A percentile compares a stretch with the other conserved stretches of the same genome.
phyloP scores from a whole-genome alignment of 2,113 vertebrate genomes.

The Brachyhypopomus gauderio region DNA sequence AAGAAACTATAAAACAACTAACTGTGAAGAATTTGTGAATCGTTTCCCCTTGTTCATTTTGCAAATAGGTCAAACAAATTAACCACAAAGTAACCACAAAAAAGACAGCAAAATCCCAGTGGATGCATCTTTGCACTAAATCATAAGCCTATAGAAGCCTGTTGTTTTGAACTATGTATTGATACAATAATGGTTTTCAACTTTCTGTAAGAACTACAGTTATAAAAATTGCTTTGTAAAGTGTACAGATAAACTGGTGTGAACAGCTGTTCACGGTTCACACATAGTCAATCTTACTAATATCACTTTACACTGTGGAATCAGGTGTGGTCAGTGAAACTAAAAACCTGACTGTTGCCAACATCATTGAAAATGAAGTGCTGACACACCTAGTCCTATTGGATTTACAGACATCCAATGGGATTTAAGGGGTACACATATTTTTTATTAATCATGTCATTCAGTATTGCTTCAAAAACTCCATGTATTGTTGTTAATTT shows the following conservation, averaged over 20 bases:
- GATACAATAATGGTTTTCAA: neutral
- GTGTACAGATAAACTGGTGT: conserved; percentile 28
- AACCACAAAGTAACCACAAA: no score
- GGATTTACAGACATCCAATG: conserved; percentile 33
- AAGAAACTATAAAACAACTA: neutral
- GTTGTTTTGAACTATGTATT: neutral
- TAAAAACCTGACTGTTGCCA: conserved; percentile 48
- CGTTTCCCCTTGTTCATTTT: no score
- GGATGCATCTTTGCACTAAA: neutral
- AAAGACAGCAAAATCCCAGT: neutral
- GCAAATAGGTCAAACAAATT: neutral
- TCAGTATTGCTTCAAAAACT: neutral
- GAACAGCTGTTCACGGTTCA: conserved; percentile 15
- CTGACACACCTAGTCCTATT: conserved; percentile 64
- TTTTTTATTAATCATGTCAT: neutral
- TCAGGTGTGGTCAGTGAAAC: conserved; percentile 50
- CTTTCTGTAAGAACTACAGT: neutral
- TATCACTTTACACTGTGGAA: conserved; percentile 46
- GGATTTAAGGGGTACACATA: neutral
- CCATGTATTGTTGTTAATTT: neutral
- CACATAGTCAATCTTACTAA: conserved; percentile 14
- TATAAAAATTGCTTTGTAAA: conserved; percentile 19
- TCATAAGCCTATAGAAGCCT: neutral
- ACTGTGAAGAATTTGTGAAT: no score
- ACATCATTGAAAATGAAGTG: conserved; percentile 47